A percentile compares a stretch with the other conserved stretches of the same genome.
phyloP scores from a whole-genome alignment of 2,888 invertebrate species.

The Galeopsomyia nigrocyanea region DNA sequence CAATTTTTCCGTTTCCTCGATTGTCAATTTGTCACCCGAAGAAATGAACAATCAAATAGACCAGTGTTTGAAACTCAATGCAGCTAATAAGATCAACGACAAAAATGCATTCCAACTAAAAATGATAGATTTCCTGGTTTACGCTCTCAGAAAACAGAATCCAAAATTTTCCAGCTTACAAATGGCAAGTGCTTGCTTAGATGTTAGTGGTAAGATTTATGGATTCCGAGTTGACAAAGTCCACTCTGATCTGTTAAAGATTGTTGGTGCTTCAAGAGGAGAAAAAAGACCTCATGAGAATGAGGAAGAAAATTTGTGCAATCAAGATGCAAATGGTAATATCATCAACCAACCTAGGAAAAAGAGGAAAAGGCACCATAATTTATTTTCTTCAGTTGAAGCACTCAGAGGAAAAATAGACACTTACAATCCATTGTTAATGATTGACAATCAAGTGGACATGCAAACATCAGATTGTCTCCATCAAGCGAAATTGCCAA shows the following conservation, averaged over 20 bases:
- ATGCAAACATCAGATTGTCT: conserved; percentile 59
- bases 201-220: conserved; percentile 91
- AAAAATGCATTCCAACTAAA: conserved; percentile 92
- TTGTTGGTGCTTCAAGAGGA: conserved; percentile 77
- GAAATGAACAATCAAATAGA: conserved; percentile 56
- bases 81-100: conserved; percentile 79
- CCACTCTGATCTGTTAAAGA: conserved; percentile 83
- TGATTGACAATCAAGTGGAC: conserved; percentile 55
- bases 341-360: conserved; percentile 44
- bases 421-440: conserved; percentile 47
- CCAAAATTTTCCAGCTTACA: conserved; percentile 80
- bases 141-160: conserved; percentile 80
- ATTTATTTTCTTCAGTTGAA: conserved; percentile 51
- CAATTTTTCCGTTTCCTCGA: background rate
- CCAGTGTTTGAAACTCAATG: conserved; percentile 58
- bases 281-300: conserved; percentile 54
- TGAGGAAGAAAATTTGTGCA: conserved; percentile 52
- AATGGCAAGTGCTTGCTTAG: conserved; percentile 87
- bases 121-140: conserved; percentile 87
- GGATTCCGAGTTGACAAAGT: conserved; percentile 89
- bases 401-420: conserved; percentile 52
- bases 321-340: conserved; percentile 51
- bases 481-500: conserved; percentile 55
- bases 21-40: background rate
- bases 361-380: conserved; percentile 49